Evolutionary conservation across 2,888 invertebrate genomes (phyloP), one percentile per base, ranked within the genome.

Genomic region (Poecilus cupreus): DNA sequence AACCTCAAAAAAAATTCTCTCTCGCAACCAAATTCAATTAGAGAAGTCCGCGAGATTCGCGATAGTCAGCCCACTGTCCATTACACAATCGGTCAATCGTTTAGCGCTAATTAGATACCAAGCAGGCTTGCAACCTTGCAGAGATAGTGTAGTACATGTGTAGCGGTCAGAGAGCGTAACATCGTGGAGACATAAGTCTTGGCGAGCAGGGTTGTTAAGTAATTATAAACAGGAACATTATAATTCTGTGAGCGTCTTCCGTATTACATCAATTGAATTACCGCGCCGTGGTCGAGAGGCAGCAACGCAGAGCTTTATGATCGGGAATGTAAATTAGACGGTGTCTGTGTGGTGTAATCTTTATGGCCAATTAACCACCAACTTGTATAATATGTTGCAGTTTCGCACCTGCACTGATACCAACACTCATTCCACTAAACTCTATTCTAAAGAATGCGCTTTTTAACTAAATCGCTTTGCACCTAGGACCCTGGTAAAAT

Each of bases 221-320:
- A 32, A 76, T 76, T 76, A 75, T 24, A 75, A 51, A 51, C 75
- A 75, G 70, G 70, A 51, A 75, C 37, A 76, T 76, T 76, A 60
- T 60, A 77, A 77, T 77, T 77, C 77, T 43, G 20, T 20, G 24
- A 26, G 46, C 64, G 72, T 72, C 54, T 80, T 80, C 80, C 80
- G 54, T 80, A 72, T 72, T 72, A 80, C 80, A 80, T 80, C 72
- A 80, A 80, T 72, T 80, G 68, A 78, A 78, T 78, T 78, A 78
- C 46, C 37, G 16, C 32, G 32, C 8, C 1, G 32, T 6, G 32
- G 32, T 32, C 32, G 6, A 26, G 68, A 13, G 70, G n/a, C n/a
- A n/a, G n/a, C n/a, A 16, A 22, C 16, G 32, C 18, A 5, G 32
- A 13, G 77, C 57, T 77, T 77, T 60, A 77, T 57, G 77, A 78